phyloP scores from a whole-genome alignment of 2,888 invertebrate species.

The Conus canariensis region DNA sequence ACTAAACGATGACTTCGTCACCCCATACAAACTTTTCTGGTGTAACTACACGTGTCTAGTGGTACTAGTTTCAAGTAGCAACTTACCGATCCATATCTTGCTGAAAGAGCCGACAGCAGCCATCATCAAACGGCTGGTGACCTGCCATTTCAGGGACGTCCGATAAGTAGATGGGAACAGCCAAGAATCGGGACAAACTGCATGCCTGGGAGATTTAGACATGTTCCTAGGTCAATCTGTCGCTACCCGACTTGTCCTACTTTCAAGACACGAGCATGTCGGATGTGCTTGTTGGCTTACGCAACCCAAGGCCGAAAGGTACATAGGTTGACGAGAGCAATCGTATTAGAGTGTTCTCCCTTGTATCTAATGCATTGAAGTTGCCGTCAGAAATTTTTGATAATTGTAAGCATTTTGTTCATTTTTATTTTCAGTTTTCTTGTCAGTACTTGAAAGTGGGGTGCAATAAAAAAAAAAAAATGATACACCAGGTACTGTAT shows the following conservation, averaged over 20 bases:
- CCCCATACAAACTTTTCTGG: too few species aligned
- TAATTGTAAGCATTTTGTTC: too few species aligned
- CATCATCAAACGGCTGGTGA: conserved; percentile 47
- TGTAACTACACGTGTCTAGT: too few species aligned
- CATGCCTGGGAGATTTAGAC: neutral
- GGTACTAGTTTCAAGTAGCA: neutral
- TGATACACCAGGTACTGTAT: too few species aligned
- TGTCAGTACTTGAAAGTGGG: too few species aligned
- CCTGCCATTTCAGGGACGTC: conserved; percentile 41
- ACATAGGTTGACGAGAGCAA: neutral
- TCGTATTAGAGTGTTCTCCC: neutral
- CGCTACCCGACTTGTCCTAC: neutral
- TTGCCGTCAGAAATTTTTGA: too few species aligned
- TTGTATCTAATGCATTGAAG: neutral
- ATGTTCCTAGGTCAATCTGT: neutral
- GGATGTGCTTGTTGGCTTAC: neutral
- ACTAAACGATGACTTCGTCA: too few species aligned
- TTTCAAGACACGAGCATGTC: neutral
- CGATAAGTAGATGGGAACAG: conserved; percentile 23
- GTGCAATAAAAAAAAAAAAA: too few species aligned
- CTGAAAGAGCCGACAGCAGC: conserved; percentile 47
- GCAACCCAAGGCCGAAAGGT: neutral
- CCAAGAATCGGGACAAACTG: conserved; percentile 27
- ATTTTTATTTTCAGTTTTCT: too few species aligned
- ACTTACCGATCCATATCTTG: conserved; percentile 56